Evolutionary conservation across 1,140 invertebrate species (phyloP), one percentile per base, ranked within the genome.

Genomic region (Battus philenor): DNA sequence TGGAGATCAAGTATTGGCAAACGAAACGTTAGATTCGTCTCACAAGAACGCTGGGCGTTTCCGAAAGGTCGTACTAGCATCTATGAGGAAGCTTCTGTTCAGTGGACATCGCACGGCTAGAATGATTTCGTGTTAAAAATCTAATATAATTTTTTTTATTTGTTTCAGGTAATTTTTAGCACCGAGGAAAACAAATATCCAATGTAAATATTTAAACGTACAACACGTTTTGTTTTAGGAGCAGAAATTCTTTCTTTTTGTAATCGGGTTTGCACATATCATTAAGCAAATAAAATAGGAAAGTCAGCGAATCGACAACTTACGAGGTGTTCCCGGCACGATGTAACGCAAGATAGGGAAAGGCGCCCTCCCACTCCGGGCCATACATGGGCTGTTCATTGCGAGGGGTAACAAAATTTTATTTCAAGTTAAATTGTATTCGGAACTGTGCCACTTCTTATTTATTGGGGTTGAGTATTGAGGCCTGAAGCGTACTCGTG

Each of bases 401-500:
- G 71, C 50, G 59, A 59, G 47, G 68, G 75, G 65, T 65, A 71
- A 65, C 71, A 66, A 73, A 76, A 79, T 78, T 82, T 79, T 79
- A 82, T 82, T 79, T 75, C 71, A 68, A 79, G 67, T 79, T 79
- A 78, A 79, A 82, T 82, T 78, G 73, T 78, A 66, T 72, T 79
- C 56, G 57, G 65, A 65, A 69, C 64, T 68, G 62, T 64, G 65
- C 63, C 57, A 65, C 68, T 72, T 77, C 59, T 77, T 74, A 74
- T 74, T 74, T 78, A 68, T 73, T 61, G 66, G 59, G 67, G 65
- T 51, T 41, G 53, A 45, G 57, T 58, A 55, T 59, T 53, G 60
- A 60, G 44, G 58, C 59, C 47, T 33, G 22, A 4, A 48, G 53
- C 50, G 15, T 22, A 12, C 33, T 10, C 33, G 9, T 34, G 32